Conservation (phyloP, 2,888 invertebrate species). For the Apamea epomidion region DNA sequence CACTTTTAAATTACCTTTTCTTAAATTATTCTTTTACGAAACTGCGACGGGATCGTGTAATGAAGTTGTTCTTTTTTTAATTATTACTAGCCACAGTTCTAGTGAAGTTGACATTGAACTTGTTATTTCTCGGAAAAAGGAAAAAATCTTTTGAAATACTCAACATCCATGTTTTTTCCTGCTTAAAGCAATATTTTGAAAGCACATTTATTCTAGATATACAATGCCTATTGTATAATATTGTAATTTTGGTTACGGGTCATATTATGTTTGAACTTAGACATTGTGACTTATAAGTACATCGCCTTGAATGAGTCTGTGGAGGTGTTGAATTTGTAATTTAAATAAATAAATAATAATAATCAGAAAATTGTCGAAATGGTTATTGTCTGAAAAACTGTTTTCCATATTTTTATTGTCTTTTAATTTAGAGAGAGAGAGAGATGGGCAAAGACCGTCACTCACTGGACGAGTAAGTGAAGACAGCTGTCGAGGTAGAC, state of each 20-base stretch:
- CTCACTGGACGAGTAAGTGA: not conserved
- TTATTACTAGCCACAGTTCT: not conserved
- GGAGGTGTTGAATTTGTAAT: not conserved
- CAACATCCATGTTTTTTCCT: not conserved
- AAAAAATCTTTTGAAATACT: not conserved
- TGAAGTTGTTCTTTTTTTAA: slow-evolving; percentile 1
- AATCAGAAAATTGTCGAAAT: not conserved
- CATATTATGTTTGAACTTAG: not conserved
- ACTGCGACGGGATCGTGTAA: slow-evolving; percentile 7
- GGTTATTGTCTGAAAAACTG: not conserved
- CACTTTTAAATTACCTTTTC: too few relatives aligned
- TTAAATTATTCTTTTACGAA: slow-evolving; percentile 49
- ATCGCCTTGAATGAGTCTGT: not conserved
- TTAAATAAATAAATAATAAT: slow-evolving; percentile 1
- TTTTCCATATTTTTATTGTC: not conserved
- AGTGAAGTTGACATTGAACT: not conserved
- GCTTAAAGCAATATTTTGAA: not conserved
- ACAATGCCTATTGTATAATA: not conserved
- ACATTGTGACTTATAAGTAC: not conserved
- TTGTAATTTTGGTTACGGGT: not conserved
- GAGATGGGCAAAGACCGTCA: not conserved
- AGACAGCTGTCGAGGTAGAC: not conserved
- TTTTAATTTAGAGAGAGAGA: not conserved
- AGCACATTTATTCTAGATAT: not conserved
- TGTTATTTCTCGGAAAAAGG: not conserved